Conservation (phyloP, 2,888 invertebrate species). For the Drosophila barbarae region DNA sequence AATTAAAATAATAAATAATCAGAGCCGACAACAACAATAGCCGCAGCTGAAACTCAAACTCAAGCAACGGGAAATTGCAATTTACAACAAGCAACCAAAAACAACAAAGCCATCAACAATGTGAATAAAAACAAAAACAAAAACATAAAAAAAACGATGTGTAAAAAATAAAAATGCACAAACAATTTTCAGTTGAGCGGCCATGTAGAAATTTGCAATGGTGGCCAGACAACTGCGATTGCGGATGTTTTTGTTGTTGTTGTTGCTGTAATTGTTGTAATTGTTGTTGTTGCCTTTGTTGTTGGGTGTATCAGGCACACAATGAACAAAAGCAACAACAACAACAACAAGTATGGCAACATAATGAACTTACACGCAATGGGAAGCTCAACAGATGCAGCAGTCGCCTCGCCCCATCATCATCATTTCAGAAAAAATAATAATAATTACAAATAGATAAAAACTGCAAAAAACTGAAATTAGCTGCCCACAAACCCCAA, state of each 20-base stretch:
- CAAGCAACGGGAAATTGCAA: constrained; percentile 66
- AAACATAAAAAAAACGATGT: constrained; percentile 3
- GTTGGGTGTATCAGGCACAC: constrained; percentile 46
- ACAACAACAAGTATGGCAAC: constrained; percentile 36
- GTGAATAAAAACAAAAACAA: constrained; percentile 39
- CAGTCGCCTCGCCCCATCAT: constrained; percentile 40
- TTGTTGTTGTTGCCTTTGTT: constrained; percentile 18
- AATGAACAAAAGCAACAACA: constrained; percentile 45
- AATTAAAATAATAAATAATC: constrained; percentile 66
- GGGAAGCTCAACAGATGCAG: constrained; percentile 73
- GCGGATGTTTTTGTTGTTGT: constrained; percentile 46
- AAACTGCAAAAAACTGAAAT: not conserved
- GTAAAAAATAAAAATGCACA: constrained; percentile 67
- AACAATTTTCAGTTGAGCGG: constrained; percentile 80
- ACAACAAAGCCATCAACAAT: constrained; percentile 46
- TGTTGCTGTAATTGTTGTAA: constrained; percentile 22
- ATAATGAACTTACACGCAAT: constrained; percentile 73
- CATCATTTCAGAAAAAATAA: constrained; percentile 9
- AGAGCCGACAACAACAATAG: constrained; percentile 26
- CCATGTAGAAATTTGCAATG: constrained; percentile 80
- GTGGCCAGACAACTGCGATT: constrained; percentile 65
- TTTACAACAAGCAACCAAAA: constrained; percentile 53
- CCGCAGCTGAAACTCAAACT: constrained; percentile 26
- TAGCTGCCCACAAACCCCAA: constrained; percentile 4
- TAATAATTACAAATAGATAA: constrained; percentile 10